phyloP scores from a whole-genome alignment of 2,888 invertebrate species.

The Papilio elwesi region DNA sequence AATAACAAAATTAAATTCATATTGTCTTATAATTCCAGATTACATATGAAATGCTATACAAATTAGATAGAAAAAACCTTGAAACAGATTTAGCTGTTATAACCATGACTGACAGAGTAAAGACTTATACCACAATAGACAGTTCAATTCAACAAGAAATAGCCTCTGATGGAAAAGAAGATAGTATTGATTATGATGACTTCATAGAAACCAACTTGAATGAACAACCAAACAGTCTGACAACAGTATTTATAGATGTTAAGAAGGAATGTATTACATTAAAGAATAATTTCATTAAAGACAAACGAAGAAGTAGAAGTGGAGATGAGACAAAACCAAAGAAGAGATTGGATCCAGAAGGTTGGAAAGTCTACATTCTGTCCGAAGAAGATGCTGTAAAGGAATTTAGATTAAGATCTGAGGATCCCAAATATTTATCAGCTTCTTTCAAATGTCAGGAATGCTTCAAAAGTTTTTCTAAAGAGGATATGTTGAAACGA shows the following conservation, averaged over 20 bases:
- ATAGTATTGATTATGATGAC: slow-evolving; percentile 30
- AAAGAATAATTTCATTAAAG: slow-evolving; percentile 44
- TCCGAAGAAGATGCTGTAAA: slow-evolving; percentile 69
- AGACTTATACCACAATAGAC: slow-evolving; percentile 48
- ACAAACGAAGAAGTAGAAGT: slow-evolving; percentile 44
- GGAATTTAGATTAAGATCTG: slow-evolving; percentile 59
- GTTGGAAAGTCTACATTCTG: slow-evolving; percentile 66
- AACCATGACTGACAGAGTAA: slow-evolving; percentile 48
- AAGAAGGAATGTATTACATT: slow-evolving; percentile 47
- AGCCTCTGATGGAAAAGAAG: slow-evolving; percentile 23
- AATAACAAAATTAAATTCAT: not conserved
- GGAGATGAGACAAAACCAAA: slow-evolving; percentile 43
- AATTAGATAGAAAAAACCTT: slow-evolving; percentile 57
- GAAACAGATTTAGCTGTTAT: slow-evolving; percentile 54
- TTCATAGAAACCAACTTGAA: slow-evolving; percentile 21
- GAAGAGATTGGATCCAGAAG: slow-evolving; percentile 54
- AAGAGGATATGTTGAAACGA: slow-evolving; percentile 66
- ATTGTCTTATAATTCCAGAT: slow-evolving; percentile 48
- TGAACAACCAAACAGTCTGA: slow-evolving; percentile 45
- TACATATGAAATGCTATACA: slow-evolving; percentile 61
- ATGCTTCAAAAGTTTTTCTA: slow-evolving; percentile 73
- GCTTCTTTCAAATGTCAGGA: slow-evolving; percentile 66
- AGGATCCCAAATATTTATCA: slow-evolving; percentile 59
- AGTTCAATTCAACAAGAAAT: slow-evolving; percentile 24
- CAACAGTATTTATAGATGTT: slow-evolving; percentile 49